phyloP scores from a whole-genome alignment of 2,888 invertebrate species.

The Lapara coniferarum region DNA sequence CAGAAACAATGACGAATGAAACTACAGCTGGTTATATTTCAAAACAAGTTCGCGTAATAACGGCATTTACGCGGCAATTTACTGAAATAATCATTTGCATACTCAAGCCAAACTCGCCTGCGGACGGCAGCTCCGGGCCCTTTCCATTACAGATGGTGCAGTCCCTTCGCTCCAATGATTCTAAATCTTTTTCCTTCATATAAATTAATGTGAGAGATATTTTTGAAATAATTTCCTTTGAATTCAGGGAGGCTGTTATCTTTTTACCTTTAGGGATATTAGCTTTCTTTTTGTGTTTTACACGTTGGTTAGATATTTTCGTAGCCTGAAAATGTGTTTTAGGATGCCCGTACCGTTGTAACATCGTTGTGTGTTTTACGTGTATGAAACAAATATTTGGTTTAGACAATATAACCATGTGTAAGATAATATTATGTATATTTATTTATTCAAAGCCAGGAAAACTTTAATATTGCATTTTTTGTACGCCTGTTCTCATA shows the following conservation, averaged over 20 bases:
- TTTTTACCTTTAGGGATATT: neutral
- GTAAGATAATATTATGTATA: too few species aligned
- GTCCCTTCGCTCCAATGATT: conserved; percentile 37
- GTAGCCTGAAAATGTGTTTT: too few species aligned
- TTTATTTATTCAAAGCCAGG: too few species aligned
- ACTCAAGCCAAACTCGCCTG: conserved; percentile 38
- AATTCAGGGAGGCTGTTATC: neutral
- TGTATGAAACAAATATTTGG: too few species aligned
- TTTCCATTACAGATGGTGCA: conserved; percentile 55
- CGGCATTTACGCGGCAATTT: conserved; percentile 37
- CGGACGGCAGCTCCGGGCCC: conserved; percentile 33
- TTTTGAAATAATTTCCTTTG: neutral
- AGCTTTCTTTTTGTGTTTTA: too few species aligned
- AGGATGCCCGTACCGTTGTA: too few species aligned
- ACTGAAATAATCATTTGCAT: conserved; percentile 55
- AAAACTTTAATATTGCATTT: too few species aligned
- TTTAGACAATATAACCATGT: too few species aligned
- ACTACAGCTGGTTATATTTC: conserved; percentile 33
- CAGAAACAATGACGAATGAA: conserved; percentile 22
- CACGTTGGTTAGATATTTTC: too few species aligned
- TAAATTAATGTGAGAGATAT: conserved; percentile 13
- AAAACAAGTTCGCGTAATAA: conserved; percentile 30
- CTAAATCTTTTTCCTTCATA: conserved; percentile 29
- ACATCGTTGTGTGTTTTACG: too few species aligned
- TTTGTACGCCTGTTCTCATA: too few species aligned